Evolutionary conservation across 2,888 invertebrate species (phyloP).

Genomic region (Lissonota sp.): DNA sequence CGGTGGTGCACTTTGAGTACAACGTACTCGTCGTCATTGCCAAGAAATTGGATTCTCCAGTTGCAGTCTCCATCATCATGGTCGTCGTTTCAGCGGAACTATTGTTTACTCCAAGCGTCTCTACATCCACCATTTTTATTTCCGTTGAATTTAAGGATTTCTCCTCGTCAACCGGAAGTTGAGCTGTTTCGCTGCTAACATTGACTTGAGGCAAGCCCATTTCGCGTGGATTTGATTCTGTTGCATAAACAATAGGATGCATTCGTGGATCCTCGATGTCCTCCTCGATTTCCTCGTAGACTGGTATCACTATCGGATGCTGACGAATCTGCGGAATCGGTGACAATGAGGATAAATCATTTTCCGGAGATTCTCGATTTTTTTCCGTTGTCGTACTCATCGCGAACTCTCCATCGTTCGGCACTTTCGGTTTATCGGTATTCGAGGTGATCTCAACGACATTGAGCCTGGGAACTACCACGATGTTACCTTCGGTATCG

Average conservation of each 20-base stretch:
- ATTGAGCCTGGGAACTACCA: constrained; percentile 66
- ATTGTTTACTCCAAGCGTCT: too few relatives aligned
- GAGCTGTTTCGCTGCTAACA: constrained; percentile 24
- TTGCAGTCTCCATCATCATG: background rate
- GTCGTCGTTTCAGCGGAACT: background rate
- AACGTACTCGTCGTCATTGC: constrained; percentile 56
- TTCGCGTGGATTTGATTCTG: constrained; percentile 23
- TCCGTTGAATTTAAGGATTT: constrained; percentile 3
- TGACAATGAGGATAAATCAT: constrained; percentile 25
- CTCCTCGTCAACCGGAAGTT: constrained; percentile 6
- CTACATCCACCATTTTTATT: background rate
- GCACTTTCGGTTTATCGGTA: constrained; percentile 49
- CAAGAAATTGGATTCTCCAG: constrained; percentile 17
- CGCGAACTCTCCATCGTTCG: constrained; percentile 48
- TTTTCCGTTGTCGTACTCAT: constrained; percentile 36
- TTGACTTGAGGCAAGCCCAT: background rate
- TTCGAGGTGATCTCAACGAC: constrained; percentile 65
- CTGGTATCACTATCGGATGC: constrained; percentile 77
- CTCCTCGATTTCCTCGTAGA: constrained; percentile 77
- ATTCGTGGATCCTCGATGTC: constrained; percentile 63
- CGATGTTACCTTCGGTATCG: constrained; percentile 60
- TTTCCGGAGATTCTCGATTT: constrained; percentile 2
- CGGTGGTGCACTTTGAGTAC: constrained; percentile 85
- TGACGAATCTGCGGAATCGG: constrained; percentile 38
- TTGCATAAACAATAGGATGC: constrained; percentile 46